Evolutionary conservation across 2,888 invertebrate species (phyloP).

Genomic region (Ectemnius cavifrons): DNA sequence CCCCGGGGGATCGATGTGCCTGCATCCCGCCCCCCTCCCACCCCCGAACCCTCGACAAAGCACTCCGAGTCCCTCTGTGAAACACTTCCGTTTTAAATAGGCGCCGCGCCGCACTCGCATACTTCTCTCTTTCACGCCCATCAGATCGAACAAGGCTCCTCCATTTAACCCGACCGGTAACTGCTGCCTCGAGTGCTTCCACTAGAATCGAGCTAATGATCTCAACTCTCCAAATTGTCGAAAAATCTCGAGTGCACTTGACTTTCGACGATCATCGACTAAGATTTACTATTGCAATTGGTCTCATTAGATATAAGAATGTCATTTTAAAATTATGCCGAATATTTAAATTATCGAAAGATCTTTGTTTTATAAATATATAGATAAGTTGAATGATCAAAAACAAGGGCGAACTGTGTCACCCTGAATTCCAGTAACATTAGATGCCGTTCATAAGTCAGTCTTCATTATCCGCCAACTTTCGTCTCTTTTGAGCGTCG

Average conservation of each 20-base stretch:
- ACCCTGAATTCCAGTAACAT: no score
- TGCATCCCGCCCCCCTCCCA: conserved; percentile 27
- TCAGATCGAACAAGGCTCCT: conserved; percentile 6
- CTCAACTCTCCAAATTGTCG: neutral
- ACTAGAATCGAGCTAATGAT: no score
- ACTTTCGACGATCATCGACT: no score
- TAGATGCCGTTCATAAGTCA: conserved; percentile 6
- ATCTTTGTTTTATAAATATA: no score
- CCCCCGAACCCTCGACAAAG: conserved; percentile 21
- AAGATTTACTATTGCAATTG: no score
- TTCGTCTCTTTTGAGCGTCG: conserved; percentile 18
- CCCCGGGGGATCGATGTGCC: conserved; percentile 47
- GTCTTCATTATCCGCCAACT: conserved; percentile 36
- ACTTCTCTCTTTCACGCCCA: neutral
- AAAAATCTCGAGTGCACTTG: neutral
- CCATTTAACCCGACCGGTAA: conserved; percentile 6
- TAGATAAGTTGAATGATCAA: no score
- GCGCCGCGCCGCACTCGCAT: conserved; percentile 23
- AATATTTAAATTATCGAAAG: no score
- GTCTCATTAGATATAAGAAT: no score
- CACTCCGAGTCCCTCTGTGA: conserved; percentile 35
- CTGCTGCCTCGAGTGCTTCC: no score
- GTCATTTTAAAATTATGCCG: no score
- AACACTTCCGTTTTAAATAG: conserved; percentile 49
- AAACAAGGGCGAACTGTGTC: no score